Conservation (phyloP, 35 echinoderm and acorn worm genomes). For the Patiria miniata region DNA sequence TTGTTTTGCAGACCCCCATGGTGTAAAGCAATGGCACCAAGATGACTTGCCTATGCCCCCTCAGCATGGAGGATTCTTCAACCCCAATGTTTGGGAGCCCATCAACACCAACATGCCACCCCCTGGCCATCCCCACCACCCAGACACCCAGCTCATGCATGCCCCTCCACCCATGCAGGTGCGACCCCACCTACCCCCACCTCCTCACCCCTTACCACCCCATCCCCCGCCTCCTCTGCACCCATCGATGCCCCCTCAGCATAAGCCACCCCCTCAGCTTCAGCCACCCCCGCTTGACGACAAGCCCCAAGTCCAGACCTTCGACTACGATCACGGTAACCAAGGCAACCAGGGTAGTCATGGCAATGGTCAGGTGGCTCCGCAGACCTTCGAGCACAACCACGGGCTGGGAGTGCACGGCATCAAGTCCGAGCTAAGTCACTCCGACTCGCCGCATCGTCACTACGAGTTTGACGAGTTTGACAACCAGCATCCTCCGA, state of each 20-base stretch:
- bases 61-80: not conserved
- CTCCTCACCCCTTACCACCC: not conserved
- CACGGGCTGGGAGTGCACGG: not conserved
- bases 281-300: not conserved
- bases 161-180: not conserved
- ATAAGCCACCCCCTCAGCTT: not conserved
- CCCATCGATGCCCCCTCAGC: constrained; percentile 31
- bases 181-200: not conserved
- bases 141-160: not conserved
- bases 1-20: no score
- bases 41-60: not conserved
- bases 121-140: not conserved
- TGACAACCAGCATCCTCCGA: not conserved
- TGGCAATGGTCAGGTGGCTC: not conserved
- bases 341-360: not conserved
- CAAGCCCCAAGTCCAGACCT: constrained; percentile 19
- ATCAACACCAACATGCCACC: not conserved
- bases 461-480: not conserved
- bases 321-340: constrained; percentile 3
- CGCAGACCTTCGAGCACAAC: constrained; percentile 37
- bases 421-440: not conserved
- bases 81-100: not conserved
- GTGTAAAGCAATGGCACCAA: no score
- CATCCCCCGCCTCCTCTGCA: constrained; percentile 21
- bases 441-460: not conserved